These are phyloP conservation scores for Aphelocoma californica DNA, from an alignment of 2,797 vertebrate genomes.

Conservation along the genomic window DNA sequence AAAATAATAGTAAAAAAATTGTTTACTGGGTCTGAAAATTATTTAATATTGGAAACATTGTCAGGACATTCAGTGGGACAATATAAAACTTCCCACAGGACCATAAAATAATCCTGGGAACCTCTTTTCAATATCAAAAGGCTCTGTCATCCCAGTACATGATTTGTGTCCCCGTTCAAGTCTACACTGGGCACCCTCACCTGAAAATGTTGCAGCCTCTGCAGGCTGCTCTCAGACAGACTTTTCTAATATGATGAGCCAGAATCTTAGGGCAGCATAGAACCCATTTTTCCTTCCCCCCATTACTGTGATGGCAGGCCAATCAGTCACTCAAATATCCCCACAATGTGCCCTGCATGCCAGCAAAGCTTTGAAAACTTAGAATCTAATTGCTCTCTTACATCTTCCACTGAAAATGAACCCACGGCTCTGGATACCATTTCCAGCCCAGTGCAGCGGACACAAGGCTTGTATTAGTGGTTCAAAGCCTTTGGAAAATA, in stretches of 20 bases:
- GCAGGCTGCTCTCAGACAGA: background rate
- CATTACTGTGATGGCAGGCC: background rate
- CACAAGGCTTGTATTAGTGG: conserved; percentile 13
- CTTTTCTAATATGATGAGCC: background rate
- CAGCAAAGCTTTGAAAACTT: conserved; percentile 1
- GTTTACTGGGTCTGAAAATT: background rate
- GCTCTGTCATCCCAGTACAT: background rate
- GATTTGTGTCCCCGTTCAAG: background rate
- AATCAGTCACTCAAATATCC: background rate
- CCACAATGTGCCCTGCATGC: background rate
- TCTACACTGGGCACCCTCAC: background rate
- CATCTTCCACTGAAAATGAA: background rate
- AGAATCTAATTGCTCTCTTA: background rate
- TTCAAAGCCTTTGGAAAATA: conserved; percentile 45
- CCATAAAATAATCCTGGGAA: background rate
- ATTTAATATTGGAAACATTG: background rate
- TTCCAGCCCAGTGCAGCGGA: background rate
- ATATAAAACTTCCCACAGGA: background rate
- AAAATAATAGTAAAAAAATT: background rate
- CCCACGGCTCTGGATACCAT: background rate
- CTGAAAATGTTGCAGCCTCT: background rate
- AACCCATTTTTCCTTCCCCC: background rate
- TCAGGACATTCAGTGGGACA: background rate
- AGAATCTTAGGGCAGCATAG: background rate
- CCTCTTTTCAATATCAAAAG: background rate